Evolutionary conservation across 1,140 invertebrate species (phyloP).

Genomic region (Anastatus disparis): DNA sequence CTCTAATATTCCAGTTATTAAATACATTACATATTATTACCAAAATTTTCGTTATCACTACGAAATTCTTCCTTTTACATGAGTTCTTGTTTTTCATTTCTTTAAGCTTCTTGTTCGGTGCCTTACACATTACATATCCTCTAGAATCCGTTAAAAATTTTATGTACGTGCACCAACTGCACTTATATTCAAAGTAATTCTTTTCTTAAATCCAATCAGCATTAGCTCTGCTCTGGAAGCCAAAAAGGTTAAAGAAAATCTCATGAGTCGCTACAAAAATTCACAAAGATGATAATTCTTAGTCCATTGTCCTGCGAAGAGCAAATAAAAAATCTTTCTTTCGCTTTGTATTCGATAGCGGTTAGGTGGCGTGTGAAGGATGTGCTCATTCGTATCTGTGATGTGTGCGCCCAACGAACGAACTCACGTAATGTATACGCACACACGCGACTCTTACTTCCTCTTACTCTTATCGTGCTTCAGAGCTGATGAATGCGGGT

Average conservation of each 20-base stretch:
- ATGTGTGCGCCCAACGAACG: slow-evolving; percentile 26
- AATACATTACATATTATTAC: slow-evolving; percentile 24
- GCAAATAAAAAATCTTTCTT: slow-evolving; percentile 20
- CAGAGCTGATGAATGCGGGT: slow-evolving; percentile 49
- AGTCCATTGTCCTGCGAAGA: slow-evolving; percentile 29
- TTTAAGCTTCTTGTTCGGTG: slow-evolving; percentile 14
- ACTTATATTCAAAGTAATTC: slow-evolving; percentile 9
- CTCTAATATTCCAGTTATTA: slow-evolving; percentile 32
- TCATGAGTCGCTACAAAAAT: slow-evolving; percentile 31
- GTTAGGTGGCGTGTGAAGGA: slow-evolving; percentile 2
- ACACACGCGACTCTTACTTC: slow-evolving; percentile 51
- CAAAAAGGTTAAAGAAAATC: slow-evolving; percentile 13
- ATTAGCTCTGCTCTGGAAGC: slow-evolving; percentile 12
- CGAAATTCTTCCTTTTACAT: slow-evolving; percentile 10
- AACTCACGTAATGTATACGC: slow-evolving; percentile 17
- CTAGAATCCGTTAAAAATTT: slow-evolving; percentile 20
- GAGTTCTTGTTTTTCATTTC: slow-evolving; percentile 7
- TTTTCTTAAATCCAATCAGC: slow-evolving; percentile 29
- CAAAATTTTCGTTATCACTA: slow-evolving; percentile 16
- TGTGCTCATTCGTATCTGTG: slow-evolving; percentile 17
- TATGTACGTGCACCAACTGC: not conserved
- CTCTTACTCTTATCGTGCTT: slow-evolving; percentile 64
- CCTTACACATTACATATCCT: slow-evolving; percentile 6
- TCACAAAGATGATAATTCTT: slow-evolving; percentile 26
- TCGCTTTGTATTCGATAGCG: not conserved